Percentiles rank a stretch among this genome's conserved stretches.
Conservation (phyloP, 2,797 vertebrate species). For the Austrolebias charrua region DNA sequence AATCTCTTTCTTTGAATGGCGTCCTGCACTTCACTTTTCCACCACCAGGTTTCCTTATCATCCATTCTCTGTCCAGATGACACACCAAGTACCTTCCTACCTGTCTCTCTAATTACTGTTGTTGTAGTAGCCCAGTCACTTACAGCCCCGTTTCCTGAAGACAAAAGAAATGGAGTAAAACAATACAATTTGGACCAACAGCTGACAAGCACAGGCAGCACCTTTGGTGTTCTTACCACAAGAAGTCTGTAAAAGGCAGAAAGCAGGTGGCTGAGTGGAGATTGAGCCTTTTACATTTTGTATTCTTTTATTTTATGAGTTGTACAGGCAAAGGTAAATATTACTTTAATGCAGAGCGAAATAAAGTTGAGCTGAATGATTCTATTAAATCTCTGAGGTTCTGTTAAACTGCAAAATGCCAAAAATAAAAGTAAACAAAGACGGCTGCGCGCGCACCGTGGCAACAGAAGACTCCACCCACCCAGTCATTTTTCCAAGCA, state of each 20-base stretch:
- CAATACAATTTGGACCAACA: slow-evolving; percentile 45
- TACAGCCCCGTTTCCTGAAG: slow-evolving; percentile 43
- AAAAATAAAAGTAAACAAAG: no score
- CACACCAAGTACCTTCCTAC: no score
- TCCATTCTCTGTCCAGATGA: no score
- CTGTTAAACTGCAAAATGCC: slow-evolving; percentile 5
- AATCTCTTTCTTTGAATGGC: no score
- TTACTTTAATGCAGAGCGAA: slow-evolving; percentile 39
- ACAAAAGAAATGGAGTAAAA: slow-evolving; percentile 42
- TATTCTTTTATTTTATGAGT: slow-evolving; percentile 24
- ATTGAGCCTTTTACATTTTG: slow-evolving; percentile 57
- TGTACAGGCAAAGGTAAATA: slow-evolving; percentile 29
- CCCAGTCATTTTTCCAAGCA: no score
- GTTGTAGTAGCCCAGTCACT: no score
- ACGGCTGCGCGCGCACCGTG: no score
- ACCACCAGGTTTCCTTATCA: no score
- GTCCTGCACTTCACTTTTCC: no score
- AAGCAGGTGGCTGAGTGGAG: slow-evolving; percentile 55
- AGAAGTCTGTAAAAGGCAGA: slow-evolving; percentile 32
- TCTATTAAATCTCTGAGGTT: slow-evolving; percentile 31
- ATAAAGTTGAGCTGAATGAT: slow-evolving; percentile 29
- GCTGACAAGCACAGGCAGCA: slow-evolving; percentile 32
- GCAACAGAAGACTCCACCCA: no score
- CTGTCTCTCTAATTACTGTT: no score
- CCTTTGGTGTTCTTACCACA: slow-evolving; percentile 30